phyloP scores from a whole-genome alignment of 2,797 vertebrate species.

The Merluccius polli region DNA sequence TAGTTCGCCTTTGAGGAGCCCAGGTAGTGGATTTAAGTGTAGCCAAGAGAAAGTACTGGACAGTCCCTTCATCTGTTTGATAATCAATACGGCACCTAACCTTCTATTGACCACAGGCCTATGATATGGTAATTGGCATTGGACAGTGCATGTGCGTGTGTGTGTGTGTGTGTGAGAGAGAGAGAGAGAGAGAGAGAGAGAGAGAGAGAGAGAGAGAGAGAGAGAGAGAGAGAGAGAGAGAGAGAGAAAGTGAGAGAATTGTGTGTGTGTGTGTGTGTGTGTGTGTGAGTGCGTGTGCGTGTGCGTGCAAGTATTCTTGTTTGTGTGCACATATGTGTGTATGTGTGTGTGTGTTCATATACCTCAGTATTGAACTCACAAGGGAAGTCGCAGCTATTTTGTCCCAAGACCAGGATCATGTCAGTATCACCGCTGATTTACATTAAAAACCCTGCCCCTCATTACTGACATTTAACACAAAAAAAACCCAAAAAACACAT shows the following conservation, averaged over 20 bases:
- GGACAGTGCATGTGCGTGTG: conserved; percentile 9
- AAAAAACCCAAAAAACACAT: background rate
- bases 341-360: background rate
- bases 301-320: background rate
- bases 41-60: conserved; percentile 36
- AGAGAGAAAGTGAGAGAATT: too few species aligned
- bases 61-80: conserved; percentile 50
- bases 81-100: conserved; percentile 49
- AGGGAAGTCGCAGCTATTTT: background rate
- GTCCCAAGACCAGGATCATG: background rate
- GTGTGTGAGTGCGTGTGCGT: background rate
- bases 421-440: background rate
- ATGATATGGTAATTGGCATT: conserved; percentile 47
- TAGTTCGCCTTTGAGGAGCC: conserved; percentile 46
- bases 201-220: too few species aligned
- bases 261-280: too few species aligned
- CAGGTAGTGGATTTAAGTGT: conserved; percentile 54
- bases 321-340: background rate
- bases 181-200: too few species aligned
- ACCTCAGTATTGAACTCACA: background rate
- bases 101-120: conserved; percentile 41
- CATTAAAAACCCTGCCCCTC: background rate
- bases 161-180: background rate
- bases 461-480: background rate
- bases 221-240: too few species aligned